Evolutionary conservation across 2,797 vertebrate genomes (phyloP).

Genomic region (Artibeus lituratus): DNA sequence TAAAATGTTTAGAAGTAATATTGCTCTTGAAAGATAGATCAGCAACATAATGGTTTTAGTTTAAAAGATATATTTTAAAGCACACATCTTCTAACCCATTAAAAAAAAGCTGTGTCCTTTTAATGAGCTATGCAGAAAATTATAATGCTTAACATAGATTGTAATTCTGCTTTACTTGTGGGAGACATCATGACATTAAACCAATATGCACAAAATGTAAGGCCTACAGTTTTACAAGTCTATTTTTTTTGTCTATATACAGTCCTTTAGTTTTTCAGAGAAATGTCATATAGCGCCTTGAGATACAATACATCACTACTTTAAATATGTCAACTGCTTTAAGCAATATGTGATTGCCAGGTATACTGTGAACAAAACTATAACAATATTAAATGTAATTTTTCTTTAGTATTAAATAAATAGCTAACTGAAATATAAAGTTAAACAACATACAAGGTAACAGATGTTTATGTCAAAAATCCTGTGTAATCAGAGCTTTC

Average conservation of each 20-base stretch:
- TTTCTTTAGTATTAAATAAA: background rate
- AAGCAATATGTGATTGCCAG: background rate
- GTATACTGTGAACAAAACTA: background rate
- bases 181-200: background rate
- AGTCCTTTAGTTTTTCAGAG: background rate
- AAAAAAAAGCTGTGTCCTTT: background rate
- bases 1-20: constrained; percentile 40
- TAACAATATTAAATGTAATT: background rate
- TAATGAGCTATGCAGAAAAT: background rate
- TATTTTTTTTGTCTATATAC: background rate
- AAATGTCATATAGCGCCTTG: background rate
- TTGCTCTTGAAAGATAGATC: background rate
- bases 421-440: background rate
- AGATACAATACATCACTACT: constrained; percentile 7
- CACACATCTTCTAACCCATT: background rate
- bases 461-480: background rate
- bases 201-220: background rate
- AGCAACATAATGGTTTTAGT: constrained; percentile 29
- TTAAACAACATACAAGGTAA: background rate
- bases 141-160: background rate
- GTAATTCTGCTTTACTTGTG: background rate
- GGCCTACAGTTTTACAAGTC: background rate
- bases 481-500: background rate
- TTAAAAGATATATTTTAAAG: background rate
- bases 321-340: background rate